Evolutionary conservation across 2,113 vertebrate genomes (phyloP).

Genomic region (Trogon melanurus): DNA sequence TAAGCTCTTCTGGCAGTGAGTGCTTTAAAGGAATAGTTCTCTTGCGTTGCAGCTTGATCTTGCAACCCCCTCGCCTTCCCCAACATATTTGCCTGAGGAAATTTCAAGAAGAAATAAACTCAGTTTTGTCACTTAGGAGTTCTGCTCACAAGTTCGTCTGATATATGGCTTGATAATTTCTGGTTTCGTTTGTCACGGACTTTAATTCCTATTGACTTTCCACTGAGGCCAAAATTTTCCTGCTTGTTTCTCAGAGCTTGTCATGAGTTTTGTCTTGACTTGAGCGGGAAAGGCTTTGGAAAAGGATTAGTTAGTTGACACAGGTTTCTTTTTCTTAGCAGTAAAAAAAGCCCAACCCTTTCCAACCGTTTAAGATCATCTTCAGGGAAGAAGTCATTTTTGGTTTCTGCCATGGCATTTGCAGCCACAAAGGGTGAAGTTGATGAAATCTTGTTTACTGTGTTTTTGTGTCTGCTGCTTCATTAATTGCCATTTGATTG

Average conservation of each 20-base stretch:
- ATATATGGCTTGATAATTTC: not conserved
- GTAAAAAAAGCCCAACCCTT: not conserved
- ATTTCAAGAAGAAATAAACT: not conserved
- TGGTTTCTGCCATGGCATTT: constrained; percentile 3
- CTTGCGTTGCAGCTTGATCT: not conserved
- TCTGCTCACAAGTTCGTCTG: not conserved
- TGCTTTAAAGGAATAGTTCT: not conserved
- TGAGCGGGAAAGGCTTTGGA: not conserved
- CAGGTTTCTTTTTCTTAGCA: not conserved
- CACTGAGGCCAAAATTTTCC: not conserved
- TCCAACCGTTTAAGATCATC: not conserved
- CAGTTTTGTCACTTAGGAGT: not conserved
- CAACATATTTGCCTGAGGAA: not conserved
- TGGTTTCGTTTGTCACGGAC: not conserved
- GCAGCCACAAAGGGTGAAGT: not conserved
- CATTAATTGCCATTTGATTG: not conserved
- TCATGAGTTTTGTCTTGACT: not conserved
- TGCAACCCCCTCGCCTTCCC: not conserved
- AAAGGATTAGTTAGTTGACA: not conserved
- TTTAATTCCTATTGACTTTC: not conserved
- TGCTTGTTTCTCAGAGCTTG: not conserved
- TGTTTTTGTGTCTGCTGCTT: not conserved
- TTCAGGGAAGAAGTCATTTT: not conserved
- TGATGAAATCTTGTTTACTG: constrained; percentile 3
- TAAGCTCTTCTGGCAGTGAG: not conserved